Base-by-base conservation (phyloP, 2,888 invertebrate species). In the Automeris io region DNA sequence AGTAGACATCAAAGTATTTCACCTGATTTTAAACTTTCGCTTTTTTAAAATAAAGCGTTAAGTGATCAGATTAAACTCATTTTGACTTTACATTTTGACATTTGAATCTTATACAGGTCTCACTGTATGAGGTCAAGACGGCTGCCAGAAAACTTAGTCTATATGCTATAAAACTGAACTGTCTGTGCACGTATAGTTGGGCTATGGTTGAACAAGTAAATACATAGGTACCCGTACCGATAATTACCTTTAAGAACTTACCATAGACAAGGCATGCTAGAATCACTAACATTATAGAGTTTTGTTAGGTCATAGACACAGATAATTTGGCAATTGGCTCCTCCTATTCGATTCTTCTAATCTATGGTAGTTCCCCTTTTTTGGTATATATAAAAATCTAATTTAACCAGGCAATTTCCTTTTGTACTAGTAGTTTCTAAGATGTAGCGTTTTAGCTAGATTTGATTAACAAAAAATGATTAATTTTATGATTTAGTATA, bases 211-310 rank as follows among this genome's bases (percentile, higher is more conserved):
- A 53, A 43, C 26, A 47, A 53, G 58, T 54, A 55, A 55, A 66
- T 70, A 73, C 61, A 54, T 70, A 69, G 59, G 69, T 61, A 66
- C 51, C 32, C 31, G 23, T 40, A 39, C 39, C 43, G 54, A 52
- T 60, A 62, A 58, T 54, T 48, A 49, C 47, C 53, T 52, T 57
- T 52, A 45, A 41, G 51, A 26, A 67, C 61, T 61, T 59, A 64
- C 51, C 48, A 64, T 73, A 73, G 71, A 58, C 47, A 52, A 71
- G 48, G 82, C 82, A 83, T 82, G 82, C 82, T 83, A 81, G 79
- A 64, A 50, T 72, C 68, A 80, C 78, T 80, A 81, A 78, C 73
- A 68, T 67, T 52, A 60, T 73, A 74, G 66, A 67, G 46, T 50
- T 49, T 50, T 47, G 58, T 58, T 62, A 65, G 54, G 63, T 29